Percentiles rank a stretch among this genome's conserved stretches.
Conservation (phyloP, 2,888 invertebrate genomes). For the Portevinia maculata region DNA sequence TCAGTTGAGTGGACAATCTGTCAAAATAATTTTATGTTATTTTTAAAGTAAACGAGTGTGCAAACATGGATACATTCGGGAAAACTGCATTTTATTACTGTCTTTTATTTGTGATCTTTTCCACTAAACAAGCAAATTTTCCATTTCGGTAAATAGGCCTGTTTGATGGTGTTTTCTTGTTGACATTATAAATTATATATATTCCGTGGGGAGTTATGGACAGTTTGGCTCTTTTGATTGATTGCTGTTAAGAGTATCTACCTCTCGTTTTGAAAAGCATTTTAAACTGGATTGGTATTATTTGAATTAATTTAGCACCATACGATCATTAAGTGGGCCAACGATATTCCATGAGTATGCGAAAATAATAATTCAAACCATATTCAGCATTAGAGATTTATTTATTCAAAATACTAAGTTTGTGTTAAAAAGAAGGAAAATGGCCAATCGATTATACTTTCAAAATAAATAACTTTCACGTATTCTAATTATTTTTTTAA, state of each 20-base stretch:
- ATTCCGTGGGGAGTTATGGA: constrained; percentile 40
- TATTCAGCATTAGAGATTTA: constrained; percentile 6
- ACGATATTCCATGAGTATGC: not conserved
- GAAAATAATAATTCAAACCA: not conserved
- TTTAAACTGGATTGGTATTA: constrained; percentile 30
- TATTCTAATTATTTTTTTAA: too few species aligned
- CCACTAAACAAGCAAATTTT: constrained; percentile 39
- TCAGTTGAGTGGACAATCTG: constrained; percentile 61
- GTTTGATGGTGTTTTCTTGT: constrained; percentile 19
- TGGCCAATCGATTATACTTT: too few species aligned
- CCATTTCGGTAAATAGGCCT: constrained; percentile 56
- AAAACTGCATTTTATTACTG: constrained; percentile 54
- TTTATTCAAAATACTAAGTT: too few species aligned
- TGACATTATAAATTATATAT: constrained; percentile 21
- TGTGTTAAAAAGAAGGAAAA: too few species aligned
- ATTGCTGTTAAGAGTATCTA: constrained; percentile 40
- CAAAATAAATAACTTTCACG: too few species aligned
- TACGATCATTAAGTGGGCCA: not conserved
- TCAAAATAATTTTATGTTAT: constrained; percentile 64
- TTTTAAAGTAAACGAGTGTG: constrained; percentile 43
- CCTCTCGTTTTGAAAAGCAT: constrained; percentile 42
- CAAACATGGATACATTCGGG: constrained; percentile 41
- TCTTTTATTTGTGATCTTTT: constrained; percentile 20
- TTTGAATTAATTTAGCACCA: constrained; percentile 15
- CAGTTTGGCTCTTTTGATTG: constrained; percentile 50